Conservation (phyloP, 2,888 invertebrate species). For the Apamea epomidion region DNA sequence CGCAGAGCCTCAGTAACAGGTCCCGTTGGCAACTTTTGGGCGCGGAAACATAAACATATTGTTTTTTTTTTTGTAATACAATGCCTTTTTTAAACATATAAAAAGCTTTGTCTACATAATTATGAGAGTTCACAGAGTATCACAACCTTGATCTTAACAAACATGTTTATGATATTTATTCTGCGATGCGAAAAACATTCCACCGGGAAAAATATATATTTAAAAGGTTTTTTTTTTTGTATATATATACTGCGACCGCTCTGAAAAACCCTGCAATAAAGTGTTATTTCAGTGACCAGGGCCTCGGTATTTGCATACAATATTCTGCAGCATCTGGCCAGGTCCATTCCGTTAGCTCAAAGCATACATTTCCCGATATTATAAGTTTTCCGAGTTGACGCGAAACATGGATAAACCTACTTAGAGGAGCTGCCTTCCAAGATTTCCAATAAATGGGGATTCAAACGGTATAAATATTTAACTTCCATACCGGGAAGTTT, state of each 20-base stretch:
- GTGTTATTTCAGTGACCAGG: background rate
- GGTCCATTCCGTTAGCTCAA: constrained; percentile 4
- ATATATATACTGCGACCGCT: background rate
- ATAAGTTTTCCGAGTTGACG: constrained; percentile 44
- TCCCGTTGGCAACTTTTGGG: background rate
- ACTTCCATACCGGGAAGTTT: constrained; percentile 50
- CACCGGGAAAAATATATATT: background rate
- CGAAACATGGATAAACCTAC: constrained; percentile 53
- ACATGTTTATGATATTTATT: constrained; percentile 8
- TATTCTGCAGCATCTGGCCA: background rate
- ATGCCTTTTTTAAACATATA: background rate
- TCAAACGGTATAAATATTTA: constrained; percentile 56
- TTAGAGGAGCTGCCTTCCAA: constrained; percentile 30
- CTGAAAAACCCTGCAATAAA: background rate
- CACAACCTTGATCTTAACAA: background rate
- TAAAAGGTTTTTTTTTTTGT: background rate
- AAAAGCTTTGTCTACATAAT: background rate
- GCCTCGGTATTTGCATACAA: background rate
- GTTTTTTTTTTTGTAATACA: background rate
- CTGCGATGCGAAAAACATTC: background rate
- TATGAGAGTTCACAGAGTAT: background rate
- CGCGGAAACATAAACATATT: background rate
- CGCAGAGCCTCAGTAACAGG: background rate
- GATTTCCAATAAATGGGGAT: constrained; percentile 60
- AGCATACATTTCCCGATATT: constrained; percentile 29